Base-by-base conservation (phyloP, 2,797 vertebrate species). In the Chromis chromis region DNA sequence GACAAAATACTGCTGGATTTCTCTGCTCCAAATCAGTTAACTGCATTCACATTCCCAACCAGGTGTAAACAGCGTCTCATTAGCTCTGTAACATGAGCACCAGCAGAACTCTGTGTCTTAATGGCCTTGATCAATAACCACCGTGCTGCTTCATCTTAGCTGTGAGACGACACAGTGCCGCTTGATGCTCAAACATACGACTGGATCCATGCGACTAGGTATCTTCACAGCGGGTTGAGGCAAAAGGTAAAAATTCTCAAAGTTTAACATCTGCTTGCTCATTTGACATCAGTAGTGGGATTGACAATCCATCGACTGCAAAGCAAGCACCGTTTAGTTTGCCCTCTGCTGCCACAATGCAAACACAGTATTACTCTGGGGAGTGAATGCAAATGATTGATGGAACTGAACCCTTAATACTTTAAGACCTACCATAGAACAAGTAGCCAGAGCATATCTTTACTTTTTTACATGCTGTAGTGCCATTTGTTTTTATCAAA, bases 111-210 rank as follows among this genome's bases (percentile, higher is more conserved):
- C 25, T 13, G 42, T 13, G 33, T 70, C 44, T 48, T 42, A 42
- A 62, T 4, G 66, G 65, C 65, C 66, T 6, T 56, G 74, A 88
- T 90, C 87, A 55, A 88, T 91, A 84, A 52, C 27, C 44, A 0
- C 65, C 10, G 61, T 21, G 14, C 52, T 16, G 27, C 75, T 79
- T 71, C 71, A 50, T 76, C 66, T 31, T 1, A n/a, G 71, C 64
- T 60, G 8, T n/a, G 24, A 81, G 54, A 64, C 12, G 3, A 72
- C 67, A 74, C 78, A 71, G 59, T 28, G 31, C 17, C 0, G 22
- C 72, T 14, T 44, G 67, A 73, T 78, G 67, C 49, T 48, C 13
- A 19, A 52, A 61, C 33, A 17, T 17, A 24, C 5, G 33, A 31
- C 49, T 14, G 25, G 9, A 12, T 62, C 25, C 48, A 39, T 16